Conservation (phyloP, 2,113 vertebrate species). For the Meleagris gallopavo region DNA sequence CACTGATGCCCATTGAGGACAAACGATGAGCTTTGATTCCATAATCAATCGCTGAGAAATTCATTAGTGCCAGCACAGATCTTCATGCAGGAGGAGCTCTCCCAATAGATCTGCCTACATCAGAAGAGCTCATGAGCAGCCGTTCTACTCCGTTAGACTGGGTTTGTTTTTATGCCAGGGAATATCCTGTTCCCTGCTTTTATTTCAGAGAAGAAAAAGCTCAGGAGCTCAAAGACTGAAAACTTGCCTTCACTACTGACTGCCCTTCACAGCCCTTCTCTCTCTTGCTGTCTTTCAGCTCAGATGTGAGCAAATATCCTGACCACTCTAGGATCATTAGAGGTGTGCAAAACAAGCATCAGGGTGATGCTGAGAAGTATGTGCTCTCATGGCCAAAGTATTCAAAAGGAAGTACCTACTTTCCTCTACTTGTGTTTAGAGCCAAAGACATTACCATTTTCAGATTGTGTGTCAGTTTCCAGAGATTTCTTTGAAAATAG, state of each 20-base stretch:
- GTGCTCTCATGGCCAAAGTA: not conserved
- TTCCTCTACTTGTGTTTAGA: not conserved
- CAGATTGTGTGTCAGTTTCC: not conserved
- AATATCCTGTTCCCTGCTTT: not conserved
- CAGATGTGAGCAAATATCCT: not conserved
- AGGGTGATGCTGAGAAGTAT: not conserved
- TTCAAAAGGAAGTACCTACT: not conserved
- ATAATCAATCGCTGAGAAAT: constrained; percentile 33
- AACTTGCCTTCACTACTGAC: not conserved
- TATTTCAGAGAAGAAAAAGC: not conserved
- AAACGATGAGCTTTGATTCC: constrained; percentile 1
- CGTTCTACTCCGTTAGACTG: not conserved
- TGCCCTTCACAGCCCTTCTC: not conserved
- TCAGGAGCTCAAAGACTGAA: not conserved
- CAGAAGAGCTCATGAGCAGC: not conserved
- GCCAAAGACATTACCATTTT: not conserved
- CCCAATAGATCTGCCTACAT: not conserved
- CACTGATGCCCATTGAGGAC: not conserved
- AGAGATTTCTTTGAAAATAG: not conserved
- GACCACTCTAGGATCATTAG: not conserved
- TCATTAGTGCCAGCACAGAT: not conserved
- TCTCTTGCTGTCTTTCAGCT: not conserved
- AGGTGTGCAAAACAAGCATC: not conserved
- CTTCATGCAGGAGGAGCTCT: not conserved
- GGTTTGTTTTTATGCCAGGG: not conserved